Evolutionary conservation across 2,888 invertebrate species (phyloP).

Genomic region (Micoletzkya japonica): DNA sequence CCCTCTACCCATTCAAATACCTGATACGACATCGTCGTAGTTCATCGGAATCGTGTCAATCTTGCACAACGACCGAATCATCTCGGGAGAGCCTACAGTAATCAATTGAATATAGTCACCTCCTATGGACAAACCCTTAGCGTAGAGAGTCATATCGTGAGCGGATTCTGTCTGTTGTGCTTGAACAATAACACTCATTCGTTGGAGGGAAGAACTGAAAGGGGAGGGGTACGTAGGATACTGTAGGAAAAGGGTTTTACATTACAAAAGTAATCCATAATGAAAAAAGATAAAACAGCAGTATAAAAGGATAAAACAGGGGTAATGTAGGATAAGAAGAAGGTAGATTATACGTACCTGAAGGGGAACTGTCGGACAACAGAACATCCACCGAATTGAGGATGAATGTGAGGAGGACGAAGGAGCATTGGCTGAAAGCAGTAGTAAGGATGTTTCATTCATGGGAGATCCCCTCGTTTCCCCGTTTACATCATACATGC

Average conservation of each 20-base stretch:
- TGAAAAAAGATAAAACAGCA: not conserved
- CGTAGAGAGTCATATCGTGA: slow-evolving; percentile 66
- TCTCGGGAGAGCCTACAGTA: slow-evolving; percentile 55
- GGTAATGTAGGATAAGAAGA: not conserved
- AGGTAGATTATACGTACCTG: slow-evolving; percentile 37
- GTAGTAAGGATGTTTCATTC: not conserved
- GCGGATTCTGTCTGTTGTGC: slow-evolving; percentile 22
- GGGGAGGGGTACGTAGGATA: not conserved
- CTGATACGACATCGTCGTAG: slow-evolving; percentile 64
- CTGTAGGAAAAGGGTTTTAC: too few species aligned
- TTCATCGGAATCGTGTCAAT: slow-evolving; percentile 68
- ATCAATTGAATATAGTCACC: not conserved
- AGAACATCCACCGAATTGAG: slow-evolving; percentile 61
- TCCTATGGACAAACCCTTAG: slow-evolving; percentile 66
- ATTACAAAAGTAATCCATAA: not conserved
- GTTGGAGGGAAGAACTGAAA: slow-evolving; percentile 68
- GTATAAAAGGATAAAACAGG: not conserved
- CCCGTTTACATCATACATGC: too few species aligned
- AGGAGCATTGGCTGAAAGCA: slow-evolving; percentile 21
- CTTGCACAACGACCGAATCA: slow-evolving; percentile 66
- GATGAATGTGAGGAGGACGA: slow-evolving; percentile 20
- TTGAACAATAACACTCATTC: slow-evolving; percentile 70
- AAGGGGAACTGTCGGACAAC: slow-evolving; percentile 69
- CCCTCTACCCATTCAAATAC: not conserved
- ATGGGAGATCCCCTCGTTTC: too few species aligned